These are phyloP conservation scores for Neotoxoptera formosana DNA, from an alignment of 1,140 invertebrate genomes.

Conservation along the genomic window DNA sequence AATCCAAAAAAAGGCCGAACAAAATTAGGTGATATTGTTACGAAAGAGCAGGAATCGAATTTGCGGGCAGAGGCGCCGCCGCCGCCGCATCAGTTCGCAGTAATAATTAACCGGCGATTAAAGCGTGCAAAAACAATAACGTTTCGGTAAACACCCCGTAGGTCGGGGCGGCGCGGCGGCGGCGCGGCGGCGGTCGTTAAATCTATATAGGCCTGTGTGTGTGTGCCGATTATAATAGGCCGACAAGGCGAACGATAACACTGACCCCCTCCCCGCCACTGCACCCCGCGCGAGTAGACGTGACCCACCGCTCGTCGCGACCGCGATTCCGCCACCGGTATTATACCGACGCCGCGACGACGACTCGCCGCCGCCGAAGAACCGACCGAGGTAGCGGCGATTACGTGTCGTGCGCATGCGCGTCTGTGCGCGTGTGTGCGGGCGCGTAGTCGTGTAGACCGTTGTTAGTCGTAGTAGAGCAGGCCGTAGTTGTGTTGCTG, in stretches of 20 bases:
- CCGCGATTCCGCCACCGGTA: not conserved
- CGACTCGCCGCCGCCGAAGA: not conserved
- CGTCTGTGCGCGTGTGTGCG: not conserved
- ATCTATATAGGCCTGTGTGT: not conserved
- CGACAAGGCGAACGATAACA: constrained; percentile 33
- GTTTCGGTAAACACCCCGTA: constrained; percentile 26
- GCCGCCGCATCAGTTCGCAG: too few species aligned
- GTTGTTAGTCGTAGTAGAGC: too few species aligned
- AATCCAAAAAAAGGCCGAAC: not conserved
- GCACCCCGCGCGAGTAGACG: not conserved
- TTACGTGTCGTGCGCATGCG: not conserved
- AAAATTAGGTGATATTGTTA: not conserved
- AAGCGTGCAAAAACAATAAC: not conserved
- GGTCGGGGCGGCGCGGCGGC: not conserved
- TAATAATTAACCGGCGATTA: not conserved
- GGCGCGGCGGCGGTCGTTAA: not conserved
- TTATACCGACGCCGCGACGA: too few species aligned
- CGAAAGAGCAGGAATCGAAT: not conserved
- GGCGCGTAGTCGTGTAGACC: not conserved
- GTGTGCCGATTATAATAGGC: constrained; percentile 18
- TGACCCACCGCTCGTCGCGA: not conserved
- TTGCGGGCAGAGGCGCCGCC: not conserved
- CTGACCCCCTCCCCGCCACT: not conserved
- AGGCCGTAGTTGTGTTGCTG: too few species aligned
- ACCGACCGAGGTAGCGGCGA: not conserved